Conservation (phyloP, 1,140 invertebrate genomes). For the Lepidurus arcticus region DNA sequence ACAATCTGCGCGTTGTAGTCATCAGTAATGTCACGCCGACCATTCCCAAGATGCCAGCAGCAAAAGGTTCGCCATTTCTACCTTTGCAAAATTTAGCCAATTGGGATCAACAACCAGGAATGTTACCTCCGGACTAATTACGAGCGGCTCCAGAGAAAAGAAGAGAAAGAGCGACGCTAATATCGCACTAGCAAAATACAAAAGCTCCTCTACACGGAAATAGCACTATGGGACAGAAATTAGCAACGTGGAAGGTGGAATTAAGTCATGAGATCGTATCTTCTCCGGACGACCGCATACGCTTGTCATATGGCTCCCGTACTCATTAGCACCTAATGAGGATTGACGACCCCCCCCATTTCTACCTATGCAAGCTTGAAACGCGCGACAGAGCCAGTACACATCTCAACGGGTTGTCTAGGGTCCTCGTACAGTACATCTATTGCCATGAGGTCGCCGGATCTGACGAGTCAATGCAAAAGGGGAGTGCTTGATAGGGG, state of each 20-base stretch:
- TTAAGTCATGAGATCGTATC: background rate
- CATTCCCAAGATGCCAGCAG: too few species aligned
- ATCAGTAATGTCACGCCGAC: too few species aligned
- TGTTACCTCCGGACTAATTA: too few species aligned
- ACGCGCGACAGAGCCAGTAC: background rate
- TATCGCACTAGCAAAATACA: background rate
- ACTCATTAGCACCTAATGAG: slow-evolving; percentile 18
- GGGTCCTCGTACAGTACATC: background rate
- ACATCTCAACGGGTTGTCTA: background rate
- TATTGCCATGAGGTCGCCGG: background rate
- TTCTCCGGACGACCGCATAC: background rate
- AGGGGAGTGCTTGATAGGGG: background rate
- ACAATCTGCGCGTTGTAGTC: too few species aligned
- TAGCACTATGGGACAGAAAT: background rate
- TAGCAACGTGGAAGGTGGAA: background rate
- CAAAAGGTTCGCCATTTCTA: too few species aligned
- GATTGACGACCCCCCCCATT: background rate
- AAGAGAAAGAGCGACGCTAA: too few species aligned
- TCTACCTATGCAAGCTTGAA: background rate
- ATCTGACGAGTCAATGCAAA: background rate
- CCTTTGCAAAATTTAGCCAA: too few species aligned
- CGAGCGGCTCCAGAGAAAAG: too few species aligned
- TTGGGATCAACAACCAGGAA: too few species aligned
- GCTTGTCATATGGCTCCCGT: background rate
- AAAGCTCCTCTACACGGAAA: background rate